Evolutionary conservation across 1,140 invertebrate species (phyloP), one percentile per base, ranked within the genome.

Genomic region (Mycetomoellerius zeteki): DNA sequence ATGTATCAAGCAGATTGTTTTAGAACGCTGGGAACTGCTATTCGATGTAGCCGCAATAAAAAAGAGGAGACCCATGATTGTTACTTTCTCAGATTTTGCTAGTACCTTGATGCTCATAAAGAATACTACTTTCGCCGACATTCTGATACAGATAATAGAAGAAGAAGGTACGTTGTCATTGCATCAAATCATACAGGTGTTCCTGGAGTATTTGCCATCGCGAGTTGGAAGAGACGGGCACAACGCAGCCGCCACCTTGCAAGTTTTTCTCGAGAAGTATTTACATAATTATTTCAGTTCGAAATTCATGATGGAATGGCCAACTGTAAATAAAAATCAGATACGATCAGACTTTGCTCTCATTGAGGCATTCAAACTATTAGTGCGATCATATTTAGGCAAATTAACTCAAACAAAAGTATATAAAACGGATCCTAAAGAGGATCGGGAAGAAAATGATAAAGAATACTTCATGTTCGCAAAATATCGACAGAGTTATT

Each of bases 161-260:
- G 94, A 93, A 3, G 87, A 89, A 16, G 72, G 14, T 58, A 90
- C 94, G 16, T 90, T 96, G 4, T 95, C 94, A 30, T 88, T 97
- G 43, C 95, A 96, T 87, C 94, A 96, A 90, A 92, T 96, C 50
- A 95, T 97, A 71, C 96, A 96, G 93, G 95, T 96, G 8, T 97
- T 96, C 88, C 87, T 96, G 37, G 96, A 96, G 30, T 96, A 96
- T 91, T 89, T 97, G 24, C 96, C 96, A 0, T 96, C 96, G 1
- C 93, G 96, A 56, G 96, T 96, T n/a, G 96, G 96, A 4, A 93
- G 95, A 64, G 95, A 96, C 85, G 96, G 96, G 0, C 95, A 95
- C 33, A 94, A 94, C 52, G 96, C 96, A 7, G 96, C 95, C 27
- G 89, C 93, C 3, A 96, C 96, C 3, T 91, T 96, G 14, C 96